Evolutionary conservation across 2,113 vertebrate species (phyloP).

Genomic region (Catharus fuscescens): DNA sequence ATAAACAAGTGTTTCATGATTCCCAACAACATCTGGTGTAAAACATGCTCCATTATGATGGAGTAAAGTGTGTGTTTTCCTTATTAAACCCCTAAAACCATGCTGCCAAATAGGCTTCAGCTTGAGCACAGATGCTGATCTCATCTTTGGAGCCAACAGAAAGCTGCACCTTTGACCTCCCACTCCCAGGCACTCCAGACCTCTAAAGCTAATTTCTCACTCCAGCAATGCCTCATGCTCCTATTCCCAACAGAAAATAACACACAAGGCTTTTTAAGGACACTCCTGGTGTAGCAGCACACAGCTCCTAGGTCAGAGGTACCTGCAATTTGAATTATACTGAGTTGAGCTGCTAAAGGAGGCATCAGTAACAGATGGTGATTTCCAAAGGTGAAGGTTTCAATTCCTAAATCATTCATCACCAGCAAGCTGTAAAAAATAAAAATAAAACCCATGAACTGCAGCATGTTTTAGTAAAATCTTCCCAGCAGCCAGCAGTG

Average conservation of each 20-base stretch:
- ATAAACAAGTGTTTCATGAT: background rate
- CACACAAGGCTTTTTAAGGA: background rate
- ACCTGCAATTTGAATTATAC: background rate
- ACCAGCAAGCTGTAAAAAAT: background rate
- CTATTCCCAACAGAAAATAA: background rate
- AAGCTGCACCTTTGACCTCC: background rate
- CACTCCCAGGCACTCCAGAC: background rate
- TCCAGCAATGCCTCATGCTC: background rate
- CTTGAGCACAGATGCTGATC: background rate
- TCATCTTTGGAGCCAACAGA: background rate
- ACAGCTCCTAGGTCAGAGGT: background rate
- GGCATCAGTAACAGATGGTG: background rate
- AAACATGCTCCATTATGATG: background rate
- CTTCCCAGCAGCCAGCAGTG: background rate
- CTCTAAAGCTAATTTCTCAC: background rate
- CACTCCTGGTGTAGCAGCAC: background rate
- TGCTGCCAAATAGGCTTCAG: background rate
- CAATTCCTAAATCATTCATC: background rate
- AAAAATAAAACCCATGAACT: background rate
- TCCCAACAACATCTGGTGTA: background rate
- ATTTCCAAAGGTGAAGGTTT: background rate
- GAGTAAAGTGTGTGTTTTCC: fast-evolving
- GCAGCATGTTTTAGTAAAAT: background rate
- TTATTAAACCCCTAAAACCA: background rate
- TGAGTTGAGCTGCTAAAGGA: background rate